These are phyloP conservation scores for Solen grandis DNA, from an alignment of 1,140 invertebrate genomes.

Conservation along the genomic window DNA sequence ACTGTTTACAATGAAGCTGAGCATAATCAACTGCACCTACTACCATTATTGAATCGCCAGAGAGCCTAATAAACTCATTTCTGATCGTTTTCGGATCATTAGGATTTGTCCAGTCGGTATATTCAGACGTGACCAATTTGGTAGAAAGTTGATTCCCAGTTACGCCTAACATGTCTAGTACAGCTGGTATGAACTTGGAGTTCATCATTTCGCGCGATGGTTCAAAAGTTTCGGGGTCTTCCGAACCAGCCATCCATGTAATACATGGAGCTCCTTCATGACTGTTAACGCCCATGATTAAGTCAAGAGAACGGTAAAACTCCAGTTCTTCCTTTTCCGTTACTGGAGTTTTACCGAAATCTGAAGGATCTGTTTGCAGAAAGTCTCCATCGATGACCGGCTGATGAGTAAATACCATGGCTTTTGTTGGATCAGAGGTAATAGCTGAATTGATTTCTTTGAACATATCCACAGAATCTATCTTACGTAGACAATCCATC, in stretches of 20 bases:
- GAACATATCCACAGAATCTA: slow-evolving; percentile 15
- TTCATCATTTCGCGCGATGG: background rate
- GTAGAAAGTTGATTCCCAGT: background rate
- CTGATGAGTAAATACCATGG: slow-evolving; percentile 8
- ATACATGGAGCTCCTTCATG: background rate
- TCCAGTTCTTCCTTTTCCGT: no score
- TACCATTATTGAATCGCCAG: slow-evolving; percentile 50
- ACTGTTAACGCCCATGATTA: slow-evolving; percentile 10
- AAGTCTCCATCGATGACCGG: slow-evolving; percentile 18
- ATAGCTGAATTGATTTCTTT: no score
- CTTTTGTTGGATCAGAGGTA: slow-evolving; percentile 24
- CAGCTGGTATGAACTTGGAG: background rate
- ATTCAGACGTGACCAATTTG: background rate
- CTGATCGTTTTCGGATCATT: no score
- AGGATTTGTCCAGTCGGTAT: no score
- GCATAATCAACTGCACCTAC: no score
- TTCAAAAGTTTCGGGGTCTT: background rate
- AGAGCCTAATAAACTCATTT: slow-evolving; percentile 45
- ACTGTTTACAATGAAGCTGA: no score
- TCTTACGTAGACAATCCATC: slow-evolving; percentile 7
- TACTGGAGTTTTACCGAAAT: no score
- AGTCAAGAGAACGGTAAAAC: no score
- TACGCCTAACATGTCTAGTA: background rate
- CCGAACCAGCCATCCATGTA: background rate
- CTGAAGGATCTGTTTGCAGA: no score